Evolutionary conservation across 92 coral and sea anemone genomes (phyloP).

Genomic region (Phymanthus crucifer): DNA sequence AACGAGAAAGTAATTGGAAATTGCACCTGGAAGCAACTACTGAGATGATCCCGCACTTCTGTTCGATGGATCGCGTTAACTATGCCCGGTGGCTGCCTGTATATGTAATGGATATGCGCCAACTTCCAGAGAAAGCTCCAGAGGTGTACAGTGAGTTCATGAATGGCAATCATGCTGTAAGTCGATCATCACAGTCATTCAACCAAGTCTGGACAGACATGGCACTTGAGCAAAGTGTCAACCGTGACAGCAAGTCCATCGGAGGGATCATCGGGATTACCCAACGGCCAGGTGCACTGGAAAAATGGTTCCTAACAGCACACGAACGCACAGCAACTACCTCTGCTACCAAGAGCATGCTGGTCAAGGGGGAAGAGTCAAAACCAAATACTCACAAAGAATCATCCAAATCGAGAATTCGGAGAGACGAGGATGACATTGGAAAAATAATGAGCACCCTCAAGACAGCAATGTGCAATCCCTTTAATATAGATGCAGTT

Average conservation of each 20-base stretch:
- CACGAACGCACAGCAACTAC: constrained; percentile 42
- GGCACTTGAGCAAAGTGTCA: constrained; percentile 59
- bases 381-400: constrained; percentile 31
- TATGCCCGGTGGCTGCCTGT: constrained; percentile 66
- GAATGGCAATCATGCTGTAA: constrained; percentile 42
- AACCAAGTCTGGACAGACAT: constrained; percentile 48
- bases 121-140: constrained; percentile 29
- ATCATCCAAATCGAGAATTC: neutral
- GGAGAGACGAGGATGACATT: constrained; percentile 46
- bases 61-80: constrained; percentile 45
- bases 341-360: constrained; percentile 36
- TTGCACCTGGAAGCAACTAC: constrained; percentile 44
- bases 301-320: constrained; percentile 35
- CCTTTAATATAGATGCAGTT: constrained; percentile 10
- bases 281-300: constrained; percentile 37
- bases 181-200: constrained; percentile 47
- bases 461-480: constrained; percentile 49
- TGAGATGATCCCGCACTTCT: constrained; percentile 50
- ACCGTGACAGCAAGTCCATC: constrained; percentile 53
- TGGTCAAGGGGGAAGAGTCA: constrained; percentile 16
- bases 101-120: constrained; percentile 40
- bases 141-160: constrained; percentile 43
- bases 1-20: constrained; percentile 49
- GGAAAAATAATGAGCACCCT: constrained; percentile 42
- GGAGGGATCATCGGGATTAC: constrained; percentile 63